These are phyloP conservation scores for Suricata suricatta DNA, from an alignment of 2,113 vertebrate genomes.

Conservation along the genomic window DNA sequence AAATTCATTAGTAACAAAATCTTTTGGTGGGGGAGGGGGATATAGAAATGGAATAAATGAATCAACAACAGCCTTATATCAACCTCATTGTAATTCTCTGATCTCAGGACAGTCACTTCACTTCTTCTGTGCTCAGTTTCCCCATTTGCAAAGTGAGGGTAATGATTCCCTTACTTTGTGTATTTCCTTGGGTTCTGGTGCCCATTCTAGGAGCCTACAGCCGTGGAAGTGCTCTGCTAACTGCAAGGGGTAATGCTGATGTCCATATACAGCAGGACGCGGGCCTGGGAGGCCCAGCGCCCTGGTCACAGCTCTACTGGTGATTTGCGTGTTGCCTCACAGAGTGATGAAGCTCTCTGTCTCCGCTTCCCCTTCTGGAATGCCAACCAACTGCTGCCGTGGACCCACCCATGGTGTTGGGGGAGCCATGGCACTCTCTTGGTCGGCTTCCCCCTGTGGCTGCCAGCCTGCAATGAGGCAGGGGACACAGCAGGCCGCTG, in stretches of 20 bases:
- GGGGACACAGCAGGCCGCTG: accelerated
- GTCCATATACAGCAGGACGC: accelerated
- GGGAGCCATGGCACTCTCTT: neutral
- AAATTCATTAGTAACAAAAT: neutral
- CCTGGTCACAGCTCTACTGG: neutral
- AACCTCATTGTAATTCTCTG: neutral
- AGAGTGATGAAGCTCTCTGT: neutral
- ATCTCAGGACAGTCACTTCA: neutral
- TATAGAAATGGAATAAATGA: neutral
- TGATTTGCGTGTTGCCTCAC: accelerated
- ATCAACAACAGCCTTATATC: neutral
- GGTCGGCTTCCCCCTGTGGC: neutral
- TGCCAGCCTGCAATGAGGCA: no score
- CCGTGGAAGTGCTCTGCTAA: neutral
- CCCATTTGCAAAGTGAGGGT: neutral
- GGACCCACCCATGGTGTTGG: neutral
- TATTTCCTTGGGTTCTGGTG: neutral
- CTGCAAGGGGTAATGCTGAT: neutral
- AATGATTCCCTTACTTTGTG: accelerated
- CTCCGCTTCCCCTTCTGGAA: neutral
- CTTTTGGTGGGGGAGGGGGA: neutral
- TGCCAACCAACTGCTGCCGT: neutral
- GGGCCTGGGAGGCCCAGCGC: neutral
- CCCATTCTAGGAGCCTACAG: neutral
- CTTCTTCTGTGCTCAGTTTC: neutral